Evolutionary conservation across 2,797 vertebrate species (phyloP).

Genomic region (Micrastur ruficollis): DNA sequence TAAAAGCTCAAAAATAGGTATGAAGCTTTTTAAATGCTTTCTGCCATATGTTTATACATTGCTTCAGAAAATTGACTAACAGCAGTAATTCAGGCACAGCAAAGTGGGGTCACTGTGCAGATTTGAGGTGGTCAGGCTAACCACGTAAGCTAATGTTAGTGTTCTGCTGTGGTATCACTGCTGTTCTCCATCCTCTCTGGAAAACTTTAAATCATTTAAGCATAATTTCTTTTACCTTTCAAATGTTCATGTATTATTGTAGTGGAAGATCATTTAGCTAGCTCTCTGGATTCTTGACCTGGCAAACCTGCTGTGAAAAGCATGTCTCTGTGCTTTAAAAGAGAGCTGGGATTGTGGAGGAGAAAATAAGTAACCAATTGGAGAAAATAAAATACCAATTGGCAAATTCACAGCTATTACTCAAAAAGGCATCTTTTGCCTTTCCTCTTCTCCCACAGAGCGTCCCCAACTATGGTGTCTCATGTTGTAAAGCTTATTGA

Average conservation of each 20-base stretch:
- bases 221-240: neutral
- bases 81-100: neutral
- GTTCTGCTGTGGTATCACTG: neutral
- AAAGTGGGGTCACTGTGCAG: neutral
- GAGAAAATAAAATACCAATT: neutral
- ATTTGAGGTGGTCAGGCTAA: neutral
- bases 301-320: neutral
- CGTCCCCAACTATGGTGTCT: neutral
- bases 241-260: neutral
- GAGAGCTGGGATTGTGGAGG: neutral
- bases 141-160: rapidly evolving
- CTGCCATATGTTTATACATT: rapidly evolving
- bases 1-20: neutral
- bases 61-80: neutral
- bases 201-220: neutral
- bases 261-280: neutral
- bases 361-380: neutral
- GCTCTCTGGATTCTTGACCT: neutral
- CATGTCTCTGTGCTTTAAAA: neutral
- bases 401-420: neutral
- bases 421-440: neutral
- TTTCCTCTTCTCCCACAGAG: neutral
- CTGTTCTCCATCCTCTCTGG: neutral
- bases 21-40: neutral
- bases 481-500: rapidly evolving